Evolutionary conservation across 92 coral and sea anemone species (phyloP).

Genomic region (Blastomussa wellsi): DNA sequence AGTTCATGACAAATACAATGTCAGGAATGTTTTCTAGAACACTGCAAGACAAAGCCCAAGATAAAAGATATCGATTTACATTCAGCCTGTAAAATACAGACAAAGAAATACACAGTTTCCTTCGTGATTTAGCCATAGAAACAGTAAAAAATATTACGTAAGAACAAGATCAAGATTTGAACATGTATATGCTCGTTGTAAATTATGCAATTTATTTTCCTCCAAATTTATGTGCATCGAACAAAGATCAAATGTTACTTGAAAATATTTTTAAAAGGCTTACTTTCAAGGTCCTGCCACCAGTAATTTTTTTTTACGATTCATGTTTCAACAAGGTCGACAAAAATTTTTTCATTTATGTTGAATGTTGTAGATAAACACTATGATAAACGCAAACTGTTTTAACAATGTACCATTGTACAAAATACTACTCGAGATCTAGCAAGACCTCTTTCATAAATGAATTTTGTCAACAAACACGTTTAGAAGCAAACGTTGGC

Average conservation of each 20-base stretch:
- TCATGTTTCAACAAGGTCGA: not conserved
- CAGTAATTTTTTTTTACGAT: not conserved
- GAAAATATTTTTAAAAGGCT: not conserved
- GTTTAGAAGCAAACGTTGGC: constrained; percentile 15
- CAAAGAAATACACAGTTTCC: not conserved
- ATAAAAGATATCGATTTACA: constrained; percentile 18
- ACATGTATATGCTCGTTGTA: not conserved
- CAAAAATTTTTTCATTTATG: not conserved
- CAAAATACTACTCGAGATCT: not conserved
- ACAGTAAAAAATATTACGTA: not conserved
- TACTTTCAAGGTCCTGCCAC: not conserved
- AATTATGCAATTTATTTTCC: not conserved
- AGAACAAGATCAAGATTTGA: not conserved
- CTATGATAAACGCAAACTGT: not conserved
- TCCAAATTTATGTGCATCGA: not conserved
- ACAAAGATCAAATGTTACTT: not conserved
- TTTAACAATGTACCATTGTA: not conserved
- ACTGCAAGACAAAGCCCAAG: not conserved
- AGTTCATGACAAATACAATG: not conserved
- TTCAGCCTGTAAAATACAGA: not conserved
- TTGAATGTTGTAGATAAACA: not conserved
- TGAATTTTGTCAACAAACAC: constrained; percentile 37
- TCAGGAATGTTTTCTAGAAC: constrained; percentile 44
- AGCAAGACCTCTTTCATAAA: not conserved
- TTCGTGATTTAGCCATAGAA: not conserved